Base-by-base conservation (phyloP, 2,113 vertebrate genomes). In the Plestiodon gilberti region DNA sequence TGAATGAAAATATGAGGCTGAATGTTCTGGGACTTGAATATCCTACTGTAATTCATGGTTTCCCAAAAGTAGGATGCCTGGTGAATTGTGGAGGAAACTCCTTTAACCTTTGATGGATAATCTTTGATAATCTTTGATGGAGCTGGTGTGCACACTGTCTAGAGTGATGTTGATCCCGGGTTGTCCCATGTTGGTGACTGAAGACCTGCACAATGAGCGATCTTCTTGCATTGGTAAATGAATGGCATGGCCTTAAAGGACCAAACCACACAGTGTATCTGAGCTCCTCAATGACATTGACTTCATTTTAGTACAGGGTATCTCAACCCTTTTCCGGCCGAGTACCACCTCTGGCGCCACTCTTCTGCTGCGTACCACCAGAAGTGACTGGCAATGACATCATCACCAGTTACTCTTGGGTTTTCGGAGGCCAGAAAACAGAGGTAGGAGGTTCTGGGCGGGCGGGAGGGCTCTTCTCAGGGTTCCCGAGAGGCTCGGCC, bases 1-100 rank as follows among this genome's bases (percentile, higher is more conserved):
- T 65, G 30, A 23, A 89, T 61, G 71, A 89, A 88, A 79, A 20
- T 52, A 89, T 80, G 78, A 77, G 62, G 22, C 48, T 83, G 57
- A 79, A 64, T 40, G 65, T 52, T 89, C 23, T 30, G 23, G 67
- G 59, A 75, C 61, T 85, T 82, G 74, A 82, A 59, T n/a, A n/a
- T n/a, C n/a, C 55, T 85, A 78, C n/a, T 17, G 25, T n/a, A 33
- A 14, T n/a, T n/a, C 43, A 15, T n/a, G 28, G 8, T 23, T 38
- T 70, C n/a, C 30, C n/a, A 55, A 33, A 81, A 33, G 20, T 8
- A 1, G 64, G n/a, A 25, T 55, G 18, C 30, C 30, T 64, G 61
- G 1, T 48, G 43, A 48, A 48, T 48, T 48, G 43, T 5, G 43
- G 43, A n/a, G n/a, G n/a, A n/a, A n/a, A 48, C 43, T 48, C 43